Conservation (phyloP, 2,888 invertebrate species). For the Plemyria rubiginata region DNA sequence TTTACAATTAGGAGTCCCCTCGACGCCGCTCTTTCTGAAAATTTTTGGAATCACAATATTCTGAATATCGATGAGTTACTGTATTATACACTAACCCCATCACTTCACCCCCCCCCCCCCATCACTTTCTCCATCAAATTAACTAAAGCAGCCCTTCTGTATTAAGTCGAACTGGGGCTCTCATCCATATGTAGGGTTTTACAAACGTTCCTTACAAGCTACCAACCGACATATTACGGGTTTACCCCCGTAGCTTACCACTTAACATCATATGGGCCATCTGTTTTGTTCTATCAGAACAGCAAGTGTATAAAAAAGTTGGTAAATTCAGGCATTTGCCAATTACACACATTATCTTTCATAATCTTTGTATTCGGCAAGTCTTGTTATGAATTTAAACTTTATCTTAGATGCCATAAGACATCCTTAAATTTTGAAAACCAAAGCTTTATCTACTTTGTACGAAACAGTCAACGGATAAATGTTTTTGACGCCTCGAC, state of each 20-base stretch:
- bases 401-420: background rate
- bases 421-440: background rate
- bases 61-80: background rate
- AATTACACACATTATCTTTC: too few species aligned
- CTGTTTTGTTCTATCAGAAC: too few species aligned
- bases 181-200: conserved; percentile 27
- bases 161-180: conserved; percentile 14
- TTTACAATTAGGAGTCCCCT: too few species aligned
- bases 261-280: too few species aligned
- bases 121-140: conserved; percentile 26
- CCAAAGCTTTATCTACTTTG: background rate
- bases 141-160: conserved; percentile 19
- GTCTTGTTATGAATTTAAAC: too few species aligned
- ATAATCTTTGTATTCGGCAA: too few species aligned
- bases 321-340: too few species aligned
- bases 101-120: too few species aligned
- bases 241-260: too few species aligned
- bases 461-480: background rate
- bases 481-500: conserved; percentile 10
- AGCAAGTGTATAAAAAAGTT: too few species aligned
- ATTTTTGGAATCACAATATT: too few species aligned
- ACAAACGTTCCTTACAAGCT: background rate
- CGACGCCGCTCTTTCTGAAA: too few species aligned
- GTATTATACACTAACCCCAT: conserved; percentile 9
- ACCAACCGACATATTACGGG: background rate